These are phyloP conservation scores for Linnaemya vulpina DNA, from an alignment of 2,888 invertebrate species.

Conservation along the genomic window DNA sequence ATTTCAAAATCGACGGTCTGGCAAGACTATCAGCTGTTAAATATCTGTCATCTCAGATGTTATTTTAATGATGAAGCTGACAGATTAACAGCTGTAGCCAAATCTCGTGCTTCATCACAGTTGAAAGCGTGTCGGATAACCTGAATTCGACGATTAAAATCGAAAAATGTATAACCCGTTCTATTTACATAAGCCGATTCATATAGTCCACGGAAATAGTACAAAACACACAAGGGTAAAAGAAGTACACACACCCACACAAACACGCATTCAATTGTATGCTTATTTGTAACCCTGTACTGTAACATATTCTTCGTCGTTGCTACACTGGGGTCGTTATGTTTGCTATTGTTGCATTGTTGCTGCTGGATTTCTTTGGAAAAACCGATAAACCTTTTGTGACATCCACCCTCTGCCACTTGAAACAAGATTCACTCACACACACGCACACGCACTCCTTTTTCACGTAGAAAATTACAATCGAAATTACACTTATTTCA, in stretches of 20 bases:
- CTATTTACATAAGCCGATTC: neutral
- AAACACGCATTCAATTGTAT: too few relatives aligned
- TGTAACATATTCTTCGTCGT: slow-evolving; percentile 40
- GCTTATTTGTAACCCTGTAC: slow-evolving; percentile 61
- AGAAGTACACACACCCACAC: too few relatives aligned
- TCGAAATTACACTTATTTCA: neutral
- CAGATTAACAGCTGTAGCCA: too few relatives aligned
- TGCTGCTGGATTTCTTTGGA: slow-evolving; percentile 62
- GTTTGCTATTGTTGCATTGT: slow-evolving; percentile 11
- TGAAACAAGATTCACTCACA: slow-evolving; percentile 34
- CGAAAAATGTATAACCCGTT: neutral
- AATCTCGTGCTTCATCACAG: too few relatives aligned
- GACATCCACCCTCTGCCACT: slow-evolving; percentile 55
- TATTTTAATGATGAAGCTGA: too few relatives aligned
- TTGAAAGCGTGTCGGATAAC: too few relatives aligned
- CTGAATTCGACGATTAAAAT: too few relatives aligned
- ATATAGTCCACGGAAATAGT: neutral
- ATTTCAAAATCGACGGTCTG: too few relatives aligned
- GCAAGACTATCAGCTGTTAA: too few relatives aligned
- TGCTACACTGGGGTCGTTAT: slow-evolving; percentile 12
- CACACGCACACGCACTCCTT: slow-evolving; percentile 6
- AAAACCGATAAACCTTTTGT: slow-evolving; percentile 63
- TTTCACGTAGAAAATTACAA: neutral
- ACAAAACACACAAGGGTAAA: slow-evolving; percentile 1
- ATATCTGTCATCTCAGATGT: too few relatives aligned